phyloP scores from a whole-genome alignment of 92 coral and sea anemone species.

The Pocillopora meandrina region DNA sequence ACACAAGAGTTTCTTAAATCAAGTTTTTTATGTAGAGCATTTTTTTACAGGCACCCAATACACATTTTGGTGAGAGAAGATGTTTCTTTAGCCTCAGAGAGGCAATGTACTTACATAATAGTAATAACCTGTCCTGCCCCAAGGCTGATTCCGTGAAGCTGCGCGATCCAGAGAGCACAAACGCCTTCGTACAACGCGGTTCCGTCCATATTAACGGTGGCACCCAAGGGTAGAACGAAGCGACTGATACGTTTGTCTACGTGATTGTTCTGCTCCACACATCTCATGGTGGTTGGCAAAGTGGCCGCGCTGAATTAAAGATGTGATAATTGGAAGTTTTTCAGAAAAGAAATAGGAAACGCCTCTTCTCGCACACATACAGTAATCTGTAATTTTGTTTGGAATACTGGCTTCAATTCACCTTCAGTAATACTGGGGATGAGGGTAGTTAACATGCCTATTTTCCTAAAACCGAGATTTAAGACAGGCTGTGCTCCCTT shows the following conservation, averaged over 20 bases:
- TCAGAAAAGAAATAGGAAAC: background rate
- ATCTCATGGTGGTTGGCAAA: constrained; percentile 86
- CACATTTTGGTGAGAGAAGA: no score
- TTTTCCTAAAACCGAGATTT: no score
- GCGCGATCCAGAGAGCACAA: constrained; percentile 89
- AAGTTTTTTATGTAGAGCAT: no score
- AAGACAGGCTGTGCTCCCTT: no score
- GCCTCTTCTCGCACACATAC: background rate
- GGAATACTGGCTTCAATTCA: no score
- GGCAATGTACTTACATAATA: constrained; percentile 67
- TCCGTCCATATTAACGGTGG: constrained; percentile 98
- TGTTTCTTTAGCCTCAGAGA: no score
- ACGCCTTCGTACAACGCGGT: constrained; percentile 95
- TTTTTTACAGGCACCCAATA: no score
- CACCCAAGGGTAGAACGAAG: constrained; percentile 90
- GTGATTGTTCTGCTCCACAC: constrained; percentile 77
- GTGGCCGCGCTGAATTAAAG: constrained; percentile 80
- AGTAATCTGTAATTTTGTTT: background rate
- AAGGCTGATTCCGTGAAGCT: constrained; percentile 76
- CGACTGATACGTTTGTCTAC: constrained; percentile 87
- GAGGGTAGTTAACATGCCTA: no score
- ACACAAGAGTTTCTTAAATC: no score
- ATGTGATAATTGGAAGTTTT: background rate
- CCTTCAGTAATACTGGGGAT: no score
- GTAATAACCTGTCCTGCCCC: constrained; percentile 77